A percentile compares a stretch with the other conserved stretches of the same genome.
These are phyloP conservation scores for Tetropium fuscum DNA, from an alignment of 2,888 invertebrate genomes.

Conservation along the genomic window DNA sequence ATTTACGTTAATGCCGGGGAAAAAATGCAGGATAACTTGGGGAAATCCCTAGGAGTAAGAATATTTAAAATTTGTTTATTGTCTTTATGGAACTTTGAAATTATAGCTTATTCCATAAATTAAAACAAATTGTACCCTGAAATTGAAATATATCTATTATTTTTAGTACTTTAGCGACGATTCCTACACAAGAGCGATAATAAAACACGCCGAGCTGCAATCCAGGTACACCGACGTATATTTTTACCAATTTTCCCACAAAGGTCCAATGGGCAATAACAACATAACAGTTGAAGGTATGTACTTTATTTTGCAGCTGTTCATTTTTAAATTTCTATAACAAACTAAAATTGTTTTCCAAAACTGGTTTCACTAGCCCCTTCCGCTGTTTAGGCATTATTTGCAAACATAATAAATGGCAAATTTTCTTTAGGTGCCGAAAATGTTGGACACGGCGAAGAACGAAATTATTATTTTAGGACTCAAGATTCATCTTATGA, in stretches of 20 bases:
- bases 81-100: too few species aligned
- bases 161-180: conserved; percentile 44
- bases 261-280: conserved; percentile 39
- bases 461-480: conserved; percentile 51
- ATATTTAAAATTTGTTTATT: neutral
- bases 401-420: too few species aligned
- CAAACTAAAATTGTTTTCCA: too few species aligned
- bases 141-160: too few species aligned
- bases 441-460: conserved; percentile 51
- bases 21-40: conserved; percentile 38
- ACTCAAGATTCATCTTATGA: conserved; percentile 41
- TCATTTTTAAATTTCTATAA: too few species aligned
- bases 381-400: too few species aligned
- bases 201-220: conserved; percentile 31
- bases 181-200: conserved; percentile 36
- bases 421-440: conserved; percentile 63
- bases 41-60: conserved; percentile 40
- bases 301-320: too few species aligned
- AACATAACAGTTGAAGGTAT: conserved; percentile 42
- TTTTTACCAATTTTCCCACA: conserved; percentile 23
- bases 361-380: too few species aligned
- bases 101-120: too few species aligned
- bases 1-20: conserved; percentile 34
- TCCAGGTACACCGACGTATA: neutral
- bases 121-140: too few species aligned